Evolutionary conservation across 1,140 invertebrate genomes (phyloP).

Genomic region (Branchinecta lindahli): DNA sequence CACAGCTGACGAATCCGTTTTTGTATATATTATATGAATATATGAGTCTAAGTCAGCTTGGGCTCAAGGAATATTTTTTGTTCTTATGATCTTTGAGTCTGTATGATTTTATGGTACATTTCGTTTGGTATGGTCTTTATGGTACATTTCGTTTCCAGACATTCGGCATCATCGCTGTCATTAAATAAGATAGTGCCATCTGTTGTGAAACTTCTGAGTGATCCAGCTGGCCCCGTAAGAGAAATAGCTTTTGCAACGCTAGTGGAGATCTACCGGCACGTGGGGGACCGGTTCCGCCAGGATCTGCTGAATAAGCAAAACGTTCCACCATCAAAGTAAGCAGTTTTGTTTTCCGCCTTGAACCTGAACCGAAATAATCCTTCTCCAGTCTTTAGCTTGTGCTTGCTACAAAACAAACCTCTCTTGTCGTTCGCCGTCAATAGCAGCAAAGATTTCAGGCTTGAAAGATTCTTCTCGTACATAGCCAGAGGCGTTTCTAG

Average conservation of each 20-base stretch:
- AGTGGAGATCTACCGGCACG: conserved; percentile 80
- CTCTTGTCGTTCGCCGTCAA: neutral
- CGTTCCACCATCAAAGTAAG: conserved; percentile 50
- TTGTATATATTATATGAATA: too few species aligned
- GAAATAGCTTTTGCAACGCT: conserved; percentile 70
- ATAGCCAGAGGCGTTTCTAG: too few species aligned
- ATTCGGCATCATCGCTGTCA: conserved; percentile 62
- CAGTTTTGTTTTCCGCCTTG: conserved; percentile 21
- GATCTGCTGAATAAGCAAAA: conserved; percentile 65
- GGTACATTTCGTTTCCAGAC: conserved; percentile 37
- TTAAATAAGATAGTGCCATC: conserved; percentile 63
- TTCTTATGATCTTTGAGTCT: too few species aligned
- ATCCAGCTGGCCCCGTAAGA: conserved; percentile 69
- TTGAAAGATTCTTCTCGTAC: too few species aligned
- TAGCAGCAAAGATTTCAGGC: too few species aligned
- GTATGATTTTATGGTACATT: too few species aligned
- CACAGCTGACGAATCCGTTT: too few species aligned
- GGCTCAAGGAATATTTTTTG: too few species aligned
- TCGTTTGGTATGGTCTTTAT: too few species aligned
- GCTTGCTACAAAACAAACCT: neutral
- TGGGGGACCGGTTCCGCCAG: conserved; percentile 67
- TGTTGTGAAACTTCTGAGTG: conserved; percentile 67
- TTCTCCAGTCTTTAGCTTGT: neutral
- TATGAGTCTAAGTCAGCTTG: too few species aligned
- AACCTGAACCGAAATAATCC: conserved; percentile 12